These are phyloP conservation scores for cattle (Bos taurus) DNA, from an alignment of 2,113 vertebrate species.

Conservation along the genomic window DNA sequence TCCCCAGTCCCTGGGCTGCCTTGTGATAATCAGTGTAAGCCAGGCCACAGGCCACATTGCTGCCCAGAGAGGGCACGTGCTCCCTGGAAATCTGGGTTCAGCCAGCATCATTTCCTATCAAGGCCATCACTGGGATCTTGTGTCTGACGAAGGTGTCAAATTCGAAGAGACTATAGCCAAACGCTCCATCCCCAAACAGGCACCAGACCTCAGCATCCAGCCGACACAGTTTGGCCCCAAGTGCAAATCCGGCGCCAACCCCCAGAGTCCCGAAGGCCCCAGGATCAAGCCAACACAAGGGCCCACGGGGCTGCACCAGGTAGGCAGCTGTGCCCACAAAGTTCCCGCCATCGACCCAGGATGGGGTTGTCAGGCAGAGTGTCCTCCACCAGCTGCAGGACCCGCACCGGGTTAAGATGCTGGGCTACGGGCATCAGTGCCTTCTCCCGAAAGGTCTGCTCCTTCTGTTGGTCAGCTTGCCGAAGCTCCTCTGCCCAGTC, in stretches of 20 bases:
- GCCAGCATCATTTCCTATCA: conserved; percentile 94
- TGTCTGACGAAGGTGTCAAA: conserved; percentile 94
- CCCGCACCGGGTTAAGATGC: conserved; percentile 90
- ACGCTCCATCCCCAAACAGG: conserved; percentile 84
- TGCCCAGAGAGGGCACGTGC: conserved; percentile 93
- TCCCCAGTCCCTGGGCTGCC: conserved; percentile 89
- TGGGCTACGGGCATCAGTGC: conserved; percentile 80
- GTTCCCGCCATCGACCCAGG: conserved; percentile 91
- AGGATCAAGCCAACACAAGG: conserved; percentile 92
- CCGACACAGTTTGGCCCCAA: conserved; percentile 92
- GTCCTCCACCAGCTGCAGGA: conserved; percentile 86
- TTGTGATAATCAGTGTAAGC: conserved; percentile 91
- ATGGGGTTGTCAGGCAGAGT: conserved; percentile 87
- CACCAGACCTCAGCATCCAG: conserved; percentile 92
- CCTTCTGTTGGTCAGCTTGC: conserved; percentile 83
- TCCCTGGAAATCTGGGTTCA: conserved; percentile 97
- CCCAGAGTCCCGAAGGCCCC: conserved; percentile 95
- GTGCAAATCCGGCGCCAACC: conserved; percentile 94
- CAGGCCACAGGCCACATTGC: conserved; percentile 93
- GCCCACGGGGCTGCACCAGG: conserved; percentile 88
- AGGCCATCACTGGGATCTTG: conserved; percentile 92
- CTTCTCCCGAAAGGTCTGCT: conserved; percentile 86
- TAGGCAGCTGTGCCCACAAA: conserved; percentile 94
- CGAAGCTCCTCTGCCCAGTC: conserved; percentile 88
- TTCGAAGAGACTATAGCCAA: conserved; percentile 94